These are phyloP conservation scores for Cyclopterus lumpus DNA, from an alignment of 2,797 vertebrate genomes.

Conservation along the genomic window DNA sequence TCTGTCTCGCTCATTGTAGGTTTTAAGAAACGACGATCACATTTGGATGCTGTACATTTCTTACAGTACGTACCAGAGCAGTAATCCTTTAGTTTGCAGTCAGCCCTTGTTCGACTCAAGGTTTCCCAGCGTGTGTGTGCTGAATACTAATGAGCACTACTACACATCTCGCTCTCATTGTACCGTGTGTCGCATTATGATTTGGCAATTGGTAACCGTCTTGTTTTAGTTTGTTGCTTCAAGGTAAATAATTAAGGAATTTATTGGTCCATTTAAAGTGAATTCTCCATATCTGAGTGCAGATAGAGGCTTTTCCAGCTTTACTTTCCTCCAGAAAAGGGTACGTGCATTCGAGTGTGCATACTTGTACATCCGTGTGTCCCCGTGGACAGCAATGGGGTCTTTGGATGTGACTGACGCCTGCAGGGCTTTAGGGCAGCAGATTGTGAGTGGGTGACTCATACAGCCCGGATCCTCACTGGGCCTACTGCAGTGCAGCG, in stretches of 20 bases:
- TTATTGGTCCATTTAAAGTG: slow-evolving; percentile 8
- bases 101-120: slow-evolving; percentile 42
- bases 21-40: not conserved
- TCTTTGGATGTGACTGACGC: slow-evolving; percentile 53
- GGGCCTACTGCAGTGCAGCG: slow-evolving; percentile 75
- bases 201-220: slow-evolving; percentile 7
- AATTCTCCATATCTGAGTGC: not conserved
- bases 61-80: slow-evolving; percentile 20
- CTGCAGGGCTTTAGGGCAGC: slow-evolving; percentile 67
- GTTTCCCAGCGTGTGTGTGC: slow-evolving; percentile 48
- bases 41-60: slow-evolving; percentile 5
- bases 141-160: slow-evolving; percentile 60
- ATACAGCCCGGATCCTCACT: slow-evolving; percentile 66
- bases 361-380: slow-evolving; percentile 2
- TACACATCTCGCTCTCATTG: not conserved
- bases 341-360: slow-evolving; percentile 1
- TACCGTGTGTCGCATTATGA: slow-evolving; percentile 12
- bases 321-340: not conserved
- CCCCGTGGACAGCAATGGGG: slow-evolving; percentile 47
- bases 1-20: not conserved
- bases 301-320: not conserved
- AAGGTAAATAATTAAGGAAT: slow-evolving; percentile 3
- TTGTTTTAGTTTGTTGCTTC: slow-evolving; percentile 22
- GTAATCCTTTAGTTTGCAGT: slow-evolving; percentile 49
- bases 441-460: slow-evolving; percentile 80